Evolutionary conservation across 2,888 invertebrate species (phyloP), one percentile per base, ranked within the genome.

Genomic region (Cordilura impudica): DNA sequence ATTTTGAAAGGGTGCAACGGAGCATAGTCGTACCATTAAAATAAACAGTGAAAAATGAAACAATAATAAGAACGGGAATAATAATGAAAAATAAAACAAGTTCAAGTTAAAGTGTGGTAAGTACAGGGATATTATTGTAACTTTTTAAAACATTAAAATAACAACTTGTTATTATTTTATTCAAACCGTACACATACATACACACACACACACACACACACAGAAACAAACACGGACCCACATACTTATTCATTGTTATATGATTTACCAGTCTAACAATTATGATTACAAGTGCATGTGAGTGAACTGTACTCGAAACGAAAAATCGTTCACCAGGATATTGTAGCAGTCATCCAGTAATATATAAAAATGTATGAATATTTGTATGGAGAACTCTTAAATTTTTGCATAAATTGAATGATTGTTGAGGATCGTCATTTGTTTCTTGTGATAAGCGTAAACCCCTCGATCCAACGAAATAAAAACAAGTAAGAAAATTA

Each of bases 51-150:
- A 67, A 58, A 69, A 66, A 60, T 72, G 23, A 56, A 58, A 49
- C 49, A 65, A 54, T 43, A 73, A 69, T 69, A 29, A 72, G 31
- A n/a, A n/a, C n/a, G n/a, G n/a, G n/a, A 66, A 71, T 58, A 49
- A 74, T 60, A 60, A 58, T 67, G 39, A 23, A 51, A 26, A 71
- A 73, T 65, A 73, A 66, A 35, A 39, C 16, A 53, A 58, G 47
- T 66, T 74, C 69, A 76, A 67, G 78, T 26, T 56, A 61, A 77
- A 71, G 81, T 74, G 78, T 75, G 67, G 67, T 75, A 79, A 79
- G 79, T 79, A 74, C 76, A 78, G 66, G 81, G 79, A 83, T 83
- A 83, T 83, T 83, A 81, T 82, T 80, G 78, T 83, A 83, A 83
- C 83, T 83, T 83, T 82, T 83, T 61, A 77, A 81, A 81, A 80